Percentiles rank a stretch among this genome's conserved stretches.
Evolutionary conservation across 1,140 invertebrate species (phyloP).

Genomic region (Zaprionus ghesquierei): DNA sequence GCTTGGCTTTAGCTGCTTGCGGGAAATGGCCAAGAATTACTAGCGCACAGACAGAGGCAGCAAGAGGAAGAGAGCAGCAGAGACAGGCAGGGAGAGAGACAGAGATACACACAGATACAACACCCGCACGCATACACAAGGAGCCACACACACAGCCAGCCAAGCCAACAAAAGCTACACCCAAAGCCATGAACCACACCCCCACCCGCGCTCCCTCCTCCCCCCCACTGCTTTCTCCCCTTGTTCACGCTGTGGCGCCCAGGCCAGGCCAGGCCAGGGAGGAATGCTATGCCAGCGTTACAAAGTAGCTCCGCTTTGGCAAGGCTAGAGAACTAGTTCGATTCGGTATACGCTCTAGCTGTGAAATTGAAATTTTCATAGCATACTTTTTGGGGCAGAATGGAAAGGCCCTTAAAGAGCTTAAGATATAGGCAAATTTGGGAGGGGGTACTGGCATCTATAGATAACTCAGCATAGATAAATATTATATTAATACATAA

Average conservation of each 20-base stretch:
- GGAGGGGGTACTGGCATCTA: neutral
- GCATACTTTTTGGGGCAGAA: neutral
- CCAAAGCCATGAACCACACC: slow-evolving; percentile 3
- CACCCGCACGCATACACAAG: too few relatives aligned
- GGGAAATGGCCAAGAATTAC: slow-evolving; percentile 30
- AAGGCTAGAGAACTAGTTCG: neutral
- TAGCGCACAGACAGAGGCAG: slow-evolving; percentile 6
- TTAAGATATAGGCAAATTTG: neutral
- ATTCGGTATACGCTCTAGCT: neutral
- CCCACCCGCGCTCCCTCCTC: neutral
- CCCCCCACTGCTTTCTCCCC: neutral
- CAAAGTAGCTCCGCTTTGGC: neutral
- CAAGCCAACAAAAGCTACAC: slow-evolving; percentile 2
- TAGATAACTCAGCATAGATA: neutral
- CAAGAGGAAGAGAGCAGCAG: neutral
- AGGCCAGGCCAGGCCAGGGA: slow-evolving; percentile 16
- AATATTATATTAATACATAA: too few relatives aligned
- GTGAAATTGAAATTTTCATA: too few relatives aligned
- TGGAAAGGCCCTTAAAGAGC: neutral
- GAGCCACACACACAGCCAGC: slow-evolving; percentile 7
- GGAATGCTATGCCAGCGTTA: slow-evolving; percentile 9
- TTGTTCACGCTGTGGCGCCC: slow-evolving; percentile 1
- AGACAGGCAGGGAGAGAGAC: neutral
- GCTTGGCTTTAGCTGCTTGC: slow-evolving; percentile 1
- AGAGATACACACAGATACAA: slow-evolving; percentile 1